Evolutionary conservation across 2,113 vertebrate genomes (phyloP).

Genomic region (Phalacrocorax brasilianus): DNA sequence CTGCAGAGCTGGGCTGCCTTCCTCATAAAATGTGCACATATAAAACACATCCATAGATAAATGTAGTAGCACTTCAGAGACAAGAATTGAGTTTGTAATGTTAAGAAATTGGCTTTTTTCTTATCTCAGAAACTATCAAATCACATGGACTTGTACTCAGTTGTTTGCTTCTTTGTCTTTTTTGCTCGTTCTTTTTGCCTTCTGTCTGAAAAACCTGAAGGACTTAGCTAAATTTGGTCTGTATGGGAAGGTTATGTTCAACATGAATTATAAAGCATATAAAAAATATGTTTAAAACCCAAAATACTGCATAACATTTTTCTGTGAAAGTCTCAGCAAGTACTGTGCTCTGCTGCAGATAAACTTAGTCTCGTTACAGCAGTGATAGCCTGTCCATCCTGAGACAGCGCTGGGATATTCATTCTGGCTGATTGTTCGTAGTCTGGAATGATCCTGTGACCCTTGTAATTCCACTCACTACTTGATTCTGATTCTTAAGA

Average conservation of each 20-base stretch:
- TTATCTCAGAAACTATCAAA: background rate
- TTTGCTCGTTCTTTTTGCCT: background rate
- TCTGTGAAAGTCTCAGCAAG: background rate
- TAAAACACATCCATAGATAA: background rate
- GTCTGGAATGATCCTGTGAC: background rate
- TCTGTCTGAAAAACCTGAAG: slow-evolving; percentile 3
- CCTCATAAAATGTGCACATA: background rate
- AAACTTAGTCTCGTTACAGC: background rate
- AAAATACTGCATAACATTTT: background rate
- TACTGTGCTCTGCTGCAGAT: background rate
- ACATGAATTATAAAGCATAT: background rate
- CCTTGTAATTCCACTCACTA: background rate
- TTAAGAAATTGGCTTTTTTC: background rate
- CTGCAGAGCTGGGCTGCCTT: background rate
- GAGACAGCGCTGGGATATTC: background rate
- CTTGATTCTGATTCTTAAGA: background rate
- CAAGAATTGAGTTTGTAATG: background rate
- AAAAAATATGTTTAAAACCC: background rate
- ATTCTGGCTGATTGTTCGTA: background rate
- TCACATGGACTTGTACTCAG: background rate
- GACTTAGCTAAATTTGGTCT: background rate
- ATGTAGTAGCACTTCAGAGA: background rate
- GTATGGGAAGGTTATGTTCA: background rate
- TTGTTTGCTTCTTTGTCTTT: background rate
- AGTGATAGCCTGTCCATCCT: background rate